These are phyloP conservation scores for Drosophila funebris DNA, from an alignment of 1,140 invertebrate species.

Conservation along the genomic window DNA sequence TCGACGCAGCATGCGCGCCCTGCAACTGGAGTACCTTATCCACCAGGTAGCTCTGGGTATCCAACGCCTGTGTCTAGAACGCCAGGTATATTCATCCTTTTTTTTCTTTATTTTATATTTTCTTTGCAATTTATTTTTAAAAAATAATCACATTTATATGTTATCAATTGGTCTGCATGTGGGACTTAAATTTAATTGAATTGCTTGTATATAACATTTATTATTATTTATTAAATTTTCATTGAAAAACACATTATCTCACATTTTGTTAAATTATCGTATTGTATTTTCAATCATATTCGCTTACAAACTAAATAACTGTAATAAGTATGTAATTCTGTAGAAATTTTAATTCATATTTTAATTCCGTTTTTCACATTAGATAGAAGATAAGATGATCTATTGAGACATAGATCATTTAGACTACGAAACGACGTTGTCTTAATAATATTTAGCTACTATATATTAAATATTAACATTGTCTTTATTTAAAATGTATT, in stretches of 20 bases:
- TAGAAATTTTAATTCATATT: too few species aligned
- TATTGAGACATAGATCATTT: too few species aligned
- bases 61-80: conserved; percentile 84
- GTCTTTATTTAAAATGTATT: too few species aligned
- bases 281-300: neutral
- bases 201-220: neutral
- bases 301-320: neutral
- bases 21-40: conserved; percentile 81
- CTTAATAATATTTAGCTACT: too few species aligned
- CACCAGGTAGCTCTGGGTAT: conserved; percentile 81
- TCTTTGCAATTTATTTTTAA: conserved; percentile 29
- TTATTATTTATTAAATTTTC: neutral
- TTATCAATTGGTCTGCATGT: conserved; percentile 30
- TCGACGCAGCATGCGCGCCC: conserved; percentile 77
- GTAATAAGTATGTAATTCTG: too few species aligned
- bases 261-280: neutral
- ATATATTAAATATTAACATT: too few species aligned
- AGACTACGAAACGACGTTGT: too few species aligned
- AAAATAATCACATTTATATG: conserved; percentile 13
- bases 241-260: neutral
- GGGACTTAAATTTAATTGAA: neutral
- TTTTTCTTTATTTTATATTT: conserved; percentile 37
- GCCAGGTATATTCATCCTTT: conserved; percentile 82
- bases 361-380: too few species aligned
- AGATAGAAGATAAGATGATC: too few species aligned